Evolutionary conservation across 2,888 invertebrate genomes (phyloP).

Genomic region (Macaria liturata): DNA sequence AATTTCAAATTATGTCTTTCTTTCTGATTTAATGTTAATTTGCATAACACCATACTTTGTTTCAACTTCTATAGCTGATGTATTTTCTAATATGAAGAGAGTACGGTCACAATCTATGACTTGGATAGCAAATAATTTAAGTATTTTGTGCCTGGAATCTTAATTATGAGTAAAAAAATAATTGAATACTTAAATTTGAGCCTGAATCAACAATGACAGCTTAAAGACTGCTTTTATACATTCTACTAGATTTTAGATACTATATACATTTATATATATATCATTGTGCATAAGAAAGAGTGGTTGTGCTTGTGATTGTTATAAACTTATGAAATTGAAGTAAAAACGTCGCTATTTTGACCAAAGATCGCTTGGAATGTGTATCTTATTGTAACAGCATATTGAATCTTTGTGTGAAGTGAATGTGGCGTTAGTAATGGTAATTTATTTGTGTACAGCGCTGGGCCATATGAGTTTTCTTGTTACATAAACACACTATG

Average conservation of each 20-base stretch:
- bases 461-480: constrained; percentile 6
- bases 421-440: constrained; percentile 4
- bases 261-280: constrained; percentile 24
- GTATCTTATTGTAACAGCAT: constrained; percentile 56
- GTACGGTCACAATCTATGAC: too few species aligned
- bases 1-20: too few species aligned
- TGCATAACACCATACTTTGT: too few species aligned
- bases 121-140: too few species aligned
- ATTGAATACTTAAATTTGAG: too few species aligned
- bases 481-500: too few species aligned
- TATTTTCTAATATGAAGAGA: too few species aligned
- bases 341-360: constrained; percentile 46
- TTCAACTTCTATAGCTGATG: too few species aligned
- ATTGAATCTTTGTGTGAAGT: constrained; percentile 15
- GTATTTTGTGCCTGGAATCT: too few species aligned
- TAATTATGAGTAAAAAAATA: too few species aligned
- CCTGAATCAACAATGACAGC: constrained; percentile 26
- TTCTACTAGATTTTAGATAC: constrained; percentile 2
- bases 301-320: constrained; percentile 38
- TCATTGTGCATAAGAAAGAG: constrained; percentile 22
- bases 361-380: constrained; percentile 67
- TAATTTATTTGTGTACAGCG: not conserved
- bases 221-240: constrained; percentile 34
- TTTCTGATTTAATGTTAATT: too few species aligned
- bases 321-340: constrained; percentile 10